phyloP scores from a whole-genome alignment of 1,140 invertebrate species.

The Magallana angulata region DNA sequence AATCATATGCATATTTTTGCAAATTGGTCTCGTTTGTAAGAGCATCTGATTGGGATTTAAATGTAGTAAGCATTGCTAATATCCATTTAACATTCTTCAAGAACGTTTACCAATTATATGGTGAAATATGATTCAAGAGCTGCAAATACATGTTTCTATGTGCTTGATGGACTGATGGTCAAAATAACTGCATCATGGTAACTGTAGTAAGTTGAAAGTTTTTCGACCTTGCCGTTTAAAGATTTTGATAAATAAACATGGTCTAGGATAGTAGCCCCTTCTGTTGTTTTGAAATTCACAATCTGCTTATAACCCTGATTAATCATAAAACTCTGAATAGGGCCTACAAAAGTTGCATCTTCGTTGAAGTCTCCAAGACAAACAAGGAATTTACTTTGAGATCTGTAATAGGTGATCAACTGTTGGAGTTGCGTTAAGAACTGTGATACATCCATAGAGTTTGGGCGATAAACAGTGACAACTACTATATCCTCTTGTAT shows the following conservation, averaged over 20 bases:
- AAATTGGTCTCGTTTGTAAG: no score
- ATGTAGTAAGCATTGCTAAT: no score
- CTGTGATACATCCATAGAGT: not conserved
- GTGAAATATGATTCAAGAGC: no score
- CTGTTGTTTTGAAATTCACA: conserved; percentile 34
- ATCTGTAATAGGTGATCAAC: not conserved
- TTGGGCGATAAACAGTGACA: conserved; percentile 20
- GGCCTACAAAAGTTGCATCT: not conserved
- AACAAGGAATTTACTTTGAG: no score
- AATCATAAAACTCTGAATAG: not conserved
- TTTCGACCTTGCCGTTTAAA: not conserved
- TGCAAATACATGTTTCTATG: no score
- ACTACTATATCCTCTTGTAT: not conserved
- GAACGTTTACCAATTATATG: no score
- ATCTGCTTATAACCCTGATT: not conserved
- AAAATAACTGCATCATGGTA: conserved; percentile 41
- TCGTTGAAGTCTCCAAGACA: no score
- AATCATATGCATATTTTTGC: no score
- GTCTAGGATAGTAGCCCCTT: conserved; percentile 34
- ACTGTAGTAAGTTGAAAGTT: no score
- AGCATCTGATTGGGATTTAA: no score
- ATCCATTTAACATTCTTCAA: no score
- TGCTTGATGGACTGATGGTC: no score
- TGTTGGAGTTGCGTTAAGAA: not conserved
- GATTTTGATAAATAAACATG: conserved; percentile 39